Base-by-base conservation (phyloP, 2,888 invertebrate genomes). In the Corbicula japonica region DNA sequence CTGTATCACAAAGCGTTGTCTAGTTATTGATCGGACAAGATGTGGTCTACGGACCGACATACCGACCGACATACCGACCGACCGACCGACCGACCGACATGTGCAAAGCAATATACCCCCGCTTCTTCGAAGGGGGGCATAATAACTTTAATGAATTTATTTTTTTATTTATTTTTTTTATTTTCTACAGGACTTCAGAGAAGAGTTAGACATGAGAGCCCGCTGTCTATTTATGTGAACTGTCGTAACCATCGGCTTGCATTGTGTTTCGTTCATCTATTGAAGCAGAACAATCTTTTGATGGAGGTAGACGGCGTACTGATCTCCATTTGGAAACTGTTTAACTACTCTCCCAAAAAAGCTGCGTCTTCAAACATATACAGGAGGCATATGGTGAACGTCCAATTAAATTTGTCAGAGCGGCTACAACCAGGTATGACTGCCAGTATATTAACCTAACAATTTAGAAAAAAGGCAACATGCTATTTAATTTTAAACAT, bases 311-410 rank as follows among this genome's bases (percentile, higher is more conserved):
- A 58, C n/a, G 58, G 2, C 5, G n/a, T 35, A 18, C 23, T 58
- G 35, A 26, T 58, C n/a, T 4, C 58, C 30, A 58, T 58, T 4
- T 58, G 58, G 58, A 58, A 58, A n/a, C n/a, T 18, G 5, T 34
- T 58, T 18, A 32, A 58, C n/a, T 58, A n/a, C 35, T 58, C 58
- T 32, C 35, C 58, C n/a, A 58, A 58, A n/a, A 58, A 58, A n/a
- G 58, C 58, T 34, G 58, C 58, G 35, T 35, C n/a, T 58, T 54
- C 54, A 18, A 23, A 5, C 3, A 23, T 26, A 23, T 54, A 6
- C 54, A 54, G 54, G 54, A 23, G 32, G 58, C 34, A 4, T 58
- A 58, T 58, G 58, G 34, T 4, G 34, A 58, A 32, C 3, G 35
- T 12, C 58, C 58, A 30, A 30, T 58, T 8, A 35, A 15, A 32